A percentile compares a stretch with the other conserved stretches of the same genome.
phyloP scores from a whole-genome alignment of 2,113 vertebrate species.

The Rissa tridactyla region DNA sequence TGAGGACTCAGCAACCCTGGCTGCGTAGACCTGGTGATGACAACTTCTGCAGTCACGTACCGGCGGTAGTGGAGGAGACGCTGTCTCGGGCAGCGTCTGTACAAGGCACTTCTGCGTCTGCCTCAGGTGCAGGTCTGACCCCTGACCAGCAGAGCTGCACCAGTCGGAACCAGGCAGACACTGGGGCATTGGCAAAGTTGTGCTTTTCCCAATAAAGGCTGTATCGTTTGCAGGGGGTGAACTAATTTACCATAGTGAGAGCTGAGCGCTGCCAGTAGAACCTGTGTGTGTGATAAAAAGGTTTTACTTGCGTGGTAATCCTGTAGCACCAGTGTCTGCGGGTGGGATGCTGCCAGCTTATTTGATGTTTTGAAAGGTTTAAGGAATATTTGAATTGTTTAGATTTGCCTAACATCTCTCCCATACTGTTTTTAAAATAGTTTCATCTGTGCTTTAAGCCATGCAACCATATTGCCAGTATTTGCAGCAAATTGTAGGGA shows the following conservation, averaged over 20 bases:
- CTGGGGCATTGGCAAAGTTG: not conserved
- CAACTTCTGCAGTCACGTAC: not conserved
- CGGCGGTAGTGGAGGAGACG: accelerated
- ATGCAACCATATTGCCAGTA: not conserved
- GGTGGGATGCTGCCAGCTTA: not conserved
- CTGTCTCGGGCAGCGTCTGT: not conserved
- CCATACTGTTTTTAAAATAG: not conserved
- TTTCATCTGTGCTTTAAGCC: not conserved
- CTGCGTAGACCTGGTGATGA: not conserved
- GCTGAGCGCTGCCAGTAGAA: not conserved
- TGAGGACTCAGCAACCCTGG: not conserved
- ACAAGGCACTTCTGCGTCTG: not conserved
- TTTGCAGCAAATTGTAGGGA: not conserved
- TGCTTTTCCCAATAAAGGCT: not conserved
- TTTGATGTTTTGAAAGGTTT: not conserved
- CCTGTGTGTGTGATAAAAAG: not conserved
- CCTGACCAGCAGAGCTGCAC: not conserved
- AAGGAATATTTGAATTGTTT: not conserved
- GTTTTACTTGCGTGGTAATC: not conserved
- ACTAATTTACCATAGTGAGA: not conserved
- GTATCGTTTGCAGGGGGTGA: not conserved
- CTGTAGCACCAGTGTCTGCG: not conserved
- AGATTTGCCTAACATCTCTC: not conserved
- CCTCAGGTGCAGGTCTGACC: not conserved
- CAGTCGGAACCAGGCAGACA: not conserved